These are phyloP conservation scores for Polyploca ridens DNA, from an alignment of 2,888 invertebrate genomes.

Conservation along the genomic window DNA sequence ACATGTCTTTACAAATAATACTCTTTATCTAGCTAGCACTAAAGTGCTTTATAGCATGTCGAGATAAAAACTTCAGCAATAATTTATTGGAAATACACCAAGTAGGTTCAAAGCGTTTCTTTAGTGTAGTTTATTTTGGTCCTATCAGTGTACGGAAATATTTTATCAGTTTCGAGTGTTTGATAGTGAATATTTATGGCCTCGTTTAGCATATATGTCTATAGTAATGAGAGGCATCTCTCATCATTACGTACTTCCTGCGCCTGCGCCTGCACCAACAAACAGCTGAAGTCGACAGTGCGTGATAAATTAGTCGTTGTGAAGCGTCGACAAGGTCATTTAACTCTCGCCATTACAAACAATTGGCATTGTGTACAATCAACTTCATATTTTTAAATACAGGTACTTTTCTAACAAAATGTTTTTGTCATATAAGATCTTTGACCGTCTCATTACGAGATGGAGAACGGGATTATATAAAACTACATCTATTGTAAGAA, in stretches of 20 bases:
- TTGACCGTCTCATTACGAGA: background rate
- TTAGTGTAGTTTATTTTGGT: background rate
- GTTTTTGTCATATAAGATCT: background rate
- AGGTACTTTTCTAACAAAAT: constrained; percentile 16
- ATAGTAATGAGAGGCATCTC: background rate
- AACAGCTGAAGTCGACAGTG: constrained; percentile 58
- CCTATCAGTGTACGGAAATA: constrained; percentile 4
- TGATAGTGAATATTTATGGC: background rate
- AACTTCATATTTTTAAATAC: constrained; percentile 15
- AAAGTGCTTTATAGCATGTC: background rate
- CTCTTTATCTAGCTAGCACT: background rate
- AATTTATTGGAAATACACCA: background rate
- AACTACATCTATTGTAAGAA: too few relatives aligned
- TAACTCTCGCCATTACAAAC: constrained; percentile 45
- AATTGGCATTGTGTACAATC: constrained; percentile 29
- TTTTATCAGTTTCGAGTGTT: background rate
- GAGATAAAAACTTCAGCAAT: background rate
- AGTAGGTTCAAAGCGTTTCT: background rate
- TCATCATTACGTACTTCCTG: constrained; percentile 27
- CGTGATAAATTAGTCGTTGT: constrained; percentile 61
- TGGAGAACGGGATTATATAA: too few relatives aligned
- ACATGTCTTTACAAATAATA: background rate
- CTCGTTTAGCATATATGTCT: background rate
- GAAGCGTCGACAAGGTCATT: constrained; percentile 65
- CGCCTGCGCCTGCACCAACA: constrained; percentile 45